These are phyloP conservation scores for Hypanus sabinus DNA, from an alignment of 2,113 vertebrate species.

Conservation along the genomic window DNA sequence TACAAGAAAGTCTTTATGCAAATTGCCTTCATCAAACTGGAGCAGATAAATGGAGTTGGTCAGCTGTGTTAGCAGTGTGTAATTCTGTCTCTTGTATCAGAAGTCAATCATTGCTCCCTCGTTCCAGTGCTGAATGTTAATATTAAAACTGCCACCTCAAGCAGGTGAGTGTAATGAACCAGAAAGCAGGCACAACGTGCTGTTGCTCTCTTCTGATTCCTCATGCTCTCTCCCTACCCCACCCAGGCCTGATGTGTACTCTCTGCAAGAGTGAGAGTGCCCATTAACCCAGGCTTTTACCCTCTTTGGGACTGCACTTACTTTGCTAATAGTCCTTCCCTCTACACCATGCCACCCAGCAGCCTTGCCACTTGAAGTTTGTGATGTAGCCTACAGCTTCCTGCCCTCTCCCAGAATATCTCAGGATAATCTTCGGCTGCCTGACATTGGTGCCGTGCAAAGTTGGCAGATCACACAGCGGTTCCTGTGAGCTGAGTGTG, in stretches of 20 bases:
- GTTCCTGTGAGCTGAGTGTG: no score
- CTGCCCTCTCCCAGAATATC: no score
- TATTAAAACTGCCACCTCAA: background rate
- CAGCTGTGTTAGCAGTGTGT: background rate
- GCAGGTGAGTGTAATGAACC: background rate
- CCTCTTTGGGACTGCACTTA: no score
- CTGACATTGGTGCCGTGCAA: no score
- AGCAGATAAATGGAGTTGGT: background rate
- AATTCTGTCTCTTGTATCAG: constrained; percentile 24
- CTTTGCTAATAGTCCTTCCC: no score
- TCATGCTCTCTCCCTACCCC: background rate
- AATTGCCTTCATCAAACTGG: constrained; percentile 22
- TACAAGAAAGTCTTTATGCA: constrained; percentile 5
- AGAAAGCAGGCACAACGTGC: background rate
- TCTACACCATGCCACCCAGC: no score
- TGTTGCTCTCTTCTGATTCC: background rate
- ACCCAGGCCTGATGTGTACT: background rate
- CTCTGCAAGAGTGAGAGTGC: no score
- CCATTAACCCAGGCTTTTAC: no score
- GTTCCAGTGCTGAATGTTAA: constrained; percentile 30
- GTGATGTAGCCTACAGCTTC: no score
- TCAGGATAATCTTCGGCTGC: no score
- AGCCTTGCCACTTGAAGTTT: no score
- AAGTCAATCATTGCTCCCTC: constrained; percentile 16
- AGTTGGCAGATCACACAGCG: no score